Evolutionary conservation across 2,888 invertebrate species (phyloP), one percentile per base, ranked within the genome.

Genomic region (Dermolepida albohirtum): DNA sequence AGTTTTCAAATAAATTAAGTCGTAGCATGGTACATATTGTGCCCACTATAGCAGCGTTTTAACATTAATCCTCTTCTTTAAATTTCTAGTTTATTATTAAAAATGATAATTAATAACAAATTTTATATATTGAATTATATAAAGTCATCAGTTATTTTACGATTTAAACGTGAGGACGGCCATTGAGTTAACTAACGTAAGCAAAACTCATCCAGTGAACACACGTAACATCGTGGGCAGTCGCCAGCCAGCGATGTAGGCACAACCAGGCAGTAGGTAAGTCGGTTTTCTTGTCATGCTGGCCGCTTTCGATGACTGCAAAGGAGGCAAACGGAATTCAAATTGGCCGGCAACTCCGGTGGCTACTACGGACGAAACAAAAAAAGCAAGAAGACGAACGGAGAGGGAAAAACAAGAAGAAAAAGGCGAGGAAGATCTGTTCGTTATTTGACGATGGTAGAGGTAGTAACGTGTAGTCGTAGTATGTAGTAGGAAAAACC

Each of bases 401-500:
- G 47, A 22, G 14, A 57, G 1, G 17, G 40, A 41, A 17, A 55
- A 34, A 16, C 14, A 11, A 34, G n/a, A 8, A n/a, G 8, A 43
- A 43, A 7, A 8, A 41, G 41, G n/a, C 12, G 12, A n/a, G 14
- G 29, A 41, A 17, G 10, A 5, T 16, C 4, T 14, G 11, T 39
- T 14, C 17, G 11, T 5, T 11, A n/a, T 39, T 41, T 10, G 8
- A 4, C 16, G 47, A 47, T 17, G 14, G 47, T 47, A 7, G 12
- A 2, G 12, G 8, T 12, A 47, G 17, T 47, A 47, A 47, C 5
- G 47, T 8, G 47, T 47, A 14, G 47, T 47, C 8, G 47, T 47
- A 39, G 40, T 14, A n/a, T 8, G 34, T 54, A 40, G 54, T 54
- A 57, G 57, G 57, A 44, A 57, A 55, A 65, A 54, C 50, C 59